Conservation (phyloP, 2,888 invertebrate species). For the Morpho achilles region DNA sequence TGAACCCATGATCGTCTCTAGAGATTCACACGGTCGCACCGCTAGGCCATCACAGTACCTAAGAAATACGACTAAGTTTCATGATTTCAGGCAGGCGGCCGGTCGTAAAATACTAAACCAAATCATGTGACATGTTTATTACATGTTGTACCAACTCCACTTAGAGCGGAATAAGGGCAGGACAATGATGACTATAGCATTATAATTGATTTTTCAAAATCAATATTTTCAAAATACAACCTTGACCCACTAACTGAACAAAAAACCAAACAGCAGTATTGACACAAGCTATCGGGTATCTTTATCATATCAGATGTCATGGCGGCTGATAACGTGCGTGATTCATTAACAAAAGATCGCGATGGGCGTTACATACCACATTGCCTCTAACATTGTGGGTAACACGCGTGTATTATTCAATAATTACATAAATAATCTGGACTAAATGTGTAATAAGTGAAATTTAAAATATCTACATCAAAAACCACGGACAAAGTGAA, state of each 20-base stretch:
- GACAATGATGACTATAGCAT: too few relatives aligned
- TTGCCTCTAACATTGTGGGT: conserved; percentile 4
- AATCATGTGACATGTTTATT: too few relatives aligned
- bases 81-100: too few relatives aligned
- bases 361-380: conserved; percentile 21
- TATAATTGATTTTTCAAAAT: neutral
- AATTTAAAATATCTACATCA: too few relatives aligned
- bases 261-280: conserved; percentile 33
- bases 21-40: too few relatives aligned
- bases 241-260: conserved; percentile 46
- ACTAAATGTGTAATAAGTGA: too few relatives aligned
- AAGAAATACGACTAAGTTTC: too few relatives aligned
- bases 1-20: too few relatives aligned
- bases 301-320: conserved; percentile 49
- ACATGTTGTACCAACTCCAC: too few relatives aligned
- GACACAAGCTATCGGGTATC: conserved; percentile 41
- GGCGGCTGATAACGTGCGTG: conserved; percentile 24
- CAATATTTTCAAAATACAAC: conserved; percentile 18
- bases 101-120: too few relatives aligned
- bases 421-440: neutral
- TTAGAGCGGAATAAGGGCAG: too few relatives aligned
- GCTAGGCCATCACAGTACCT: too few relatives aligned
- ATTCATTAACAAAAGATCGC: conserved; percentile 14
- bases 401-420: neutral
- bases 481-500: neutral